Base-by-base conservation (phyloP, 2,797 vertebrate genomes). In the Loris lydekkerianus region DNA sequence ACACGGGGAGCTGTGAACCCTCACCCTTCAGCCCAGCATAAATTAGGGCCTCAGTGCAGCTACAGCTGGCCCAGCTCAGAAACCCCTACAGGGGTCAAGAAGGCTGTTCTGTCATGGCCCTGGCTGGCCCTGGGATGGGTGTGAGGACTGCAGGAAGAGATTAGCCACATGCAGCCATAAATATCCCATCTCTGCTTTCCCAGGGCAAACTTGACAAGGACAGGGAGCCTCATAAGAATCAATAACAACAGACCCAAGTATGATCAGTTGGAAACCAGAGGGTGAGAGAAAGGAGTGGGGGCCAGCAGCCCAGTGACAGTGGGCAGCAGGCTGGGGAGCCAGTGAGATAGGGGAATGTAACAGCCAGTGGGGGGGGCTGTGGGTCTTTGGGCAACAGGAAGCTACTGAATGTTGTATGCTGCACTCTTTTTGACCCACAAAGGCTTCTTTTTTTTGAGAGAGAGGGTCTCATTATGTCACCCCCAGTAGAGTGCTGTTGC, bases 51-150 rank as follows among this genome's bases (percentile, higher is more conserved):
- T 27, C 7, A 0, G 34, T 4, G 53, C 11, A 10, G 31, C 53
- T 40, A 25, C 40, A 37, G 67, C 31, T 4, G 3, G 37, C 53
- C 18, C 40, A 89, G 56, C 25, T 43, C 86, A 86, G 87, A 65
- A 34, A 90, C 46, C 63, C 34, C 60, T 10, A 1, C n/a, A 14
- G 46, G 40, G 70, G 49, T 25, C 91, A 67, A 67, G 88, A 21
- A 1, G 15, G 29, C 86, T 1, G 4, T 7, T 9, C 37, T 1
- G 27, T 18, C 14, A 3, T 0, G 34, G 58, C 27, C 85, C 23
- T 15, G 20, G 67, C n/a, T 5, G 11, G 23, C 60, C 14, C 61
- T n/a, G 49, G 27, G 82, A 18, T 17, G 13, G 58, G 40, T 0
- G 0, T 10, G 20, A 5, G 76, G 61, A 43, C 31, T 46, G 37